Evolutionary conservation across 2,888 invertebrate species (phyloP).

Genomic region (Lasioglossum figueresi): DNA sequence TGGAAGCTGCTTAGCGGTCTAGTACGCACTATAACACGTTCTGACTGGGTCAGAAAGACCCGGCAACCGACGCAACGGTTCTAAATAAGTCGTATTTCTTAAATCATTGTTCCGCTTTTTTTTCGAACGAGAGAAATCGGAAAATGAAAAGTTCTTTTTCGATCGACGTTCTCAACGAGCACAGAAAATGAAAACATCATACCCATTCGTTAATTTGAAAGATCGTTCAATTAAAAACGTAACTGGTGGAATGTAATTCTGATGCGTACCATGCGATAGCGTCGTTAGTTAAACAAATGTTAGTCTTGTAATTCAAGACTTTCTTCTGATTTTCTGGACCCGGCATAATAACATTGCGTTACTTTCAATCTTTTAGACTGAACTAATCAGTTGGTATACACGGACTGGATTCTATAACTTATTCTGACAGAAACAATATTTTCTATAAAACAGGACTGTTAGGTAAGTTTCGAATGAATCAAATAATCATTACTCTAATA

Average conservation of each 20-base stretch:
- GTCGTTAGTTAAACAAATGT: conserved; percentile 11
- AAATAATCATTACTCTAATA: background rate
- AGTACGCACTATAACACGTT: background rate
- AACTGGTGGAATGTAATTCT: conserved; percentile 4
- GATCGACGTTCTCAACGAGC: background rate
- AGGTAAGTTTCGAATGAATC: conserved; percentile 36
- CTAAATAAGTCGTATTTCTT: background rate
- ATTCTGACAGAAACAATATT: conserved; percentile 30
- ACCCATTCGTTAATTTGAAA: conserved; percentile 1
- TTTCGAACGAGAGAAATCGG: background rate
- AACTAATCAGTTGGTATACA: conserved; percentile 29
- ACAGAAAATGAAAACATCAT: background rate
- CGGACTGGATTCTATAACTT: conserved; percentile 29
- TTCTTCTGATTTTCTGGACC: background rate
- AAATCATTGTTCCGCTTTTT: background rate
- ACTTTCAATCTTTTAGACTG: conserved; percentile 48
- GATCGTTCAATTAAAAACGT: conserved; percentile 2
- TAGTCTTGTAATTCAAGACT: conserved; percentile 1
- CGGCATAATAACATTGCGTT: background rate
- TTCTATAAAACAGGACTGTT: conserved; percentile 22
- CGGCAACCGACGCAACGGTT: background rate
- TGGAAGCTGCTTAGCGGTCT: background rate
- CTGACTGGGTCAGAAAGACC: background rate
- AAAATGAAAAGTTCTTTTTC: background rate
- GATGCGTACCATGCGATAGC: background rate